Base-by-base conservation (phyloP, 2,113 vertebrate genomes). In the Vidua chalybeata region DNA sequence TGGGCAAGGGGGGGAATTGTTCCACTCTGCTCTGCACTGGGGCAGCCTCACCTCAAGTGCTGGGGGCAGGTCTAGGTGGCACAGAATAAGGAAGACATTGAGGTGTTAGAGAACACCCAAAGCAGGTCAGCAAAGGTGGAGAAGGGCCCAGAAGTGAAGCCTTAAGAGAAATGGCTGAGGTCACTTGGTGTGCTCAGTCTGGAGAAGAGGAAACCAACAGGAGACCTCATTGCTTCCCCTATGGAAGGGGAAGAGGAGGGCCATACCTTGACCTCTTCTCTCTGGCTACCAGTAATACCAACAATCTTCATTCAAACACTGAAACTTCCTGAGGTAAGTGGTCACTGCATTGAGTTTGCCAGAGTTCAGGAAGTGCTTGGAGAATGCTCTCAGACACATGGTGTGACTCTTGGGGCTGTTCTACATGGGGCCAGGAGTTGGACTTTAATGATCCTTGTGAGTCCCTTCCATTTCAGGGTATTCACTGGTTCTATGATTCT, bases 31-130 rank as follows among this genome's bases (percentile, higher is more conserved):
- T 69, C n/a, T 78, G 46, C 2, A 0, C 39, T 39, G 41, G 41
- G 30, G 13, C 1, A 0, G 74, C 24, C 24, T 48, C 66, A 41
- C 3, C 33, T 62, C 3, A 0, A n/a, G 19, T 46, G 23, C n/a
- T 69, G 74, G 23, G 27, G 27, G 7, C 48, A 62, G 13, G 0
- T 41, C 2, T 30, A 3, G 28, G 13, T n/a, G 24, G 0, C 28
- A 41, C 8, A n/a, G 2, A 3, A 2, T 4, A 33, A 39, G 1
- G 6, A 28, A 41, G 20, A 30, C 11, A 21, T 11, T 30, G 1
- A 55, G 8, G 13, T n/a, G 2, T n/a, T n/a, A 24, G 9, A 28
- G 8, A 28, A 6, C 7, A 7, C 24, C 39, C 64, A 62, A 62
- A 30, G 15, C 0, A 2, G 15, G 11, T 4, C 46, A 45, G 6